These are phyloP conservation scores for Peromyscus nudipes DNA, from an alignment of 2,797 vertebrate species.

Conservation along the genomic window DNA sequence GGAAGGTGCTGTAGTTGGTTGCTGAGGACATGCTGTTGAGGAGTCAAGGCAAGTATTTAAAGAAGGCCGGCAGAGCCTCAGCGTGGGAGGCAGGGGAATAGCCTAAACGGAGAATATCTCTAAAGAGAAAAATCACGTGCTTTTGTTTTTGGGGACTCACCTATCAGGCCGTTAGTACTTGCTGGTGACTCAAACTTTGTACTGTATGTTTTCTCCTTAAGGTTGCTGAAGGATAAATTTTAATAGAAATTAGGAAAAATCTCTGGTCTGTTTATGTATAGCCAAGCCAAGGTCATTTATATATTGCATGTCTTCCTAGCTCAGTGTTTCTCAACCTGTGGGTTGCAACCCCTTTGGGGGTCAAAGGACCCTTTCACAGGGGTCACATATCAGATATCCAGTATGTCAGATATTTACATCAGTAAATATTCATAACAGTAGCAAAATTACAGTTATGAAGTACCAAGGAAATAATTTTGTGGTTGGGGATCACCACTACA, in stretches of 20 bases:
- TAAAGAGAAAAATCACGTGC: neutral
- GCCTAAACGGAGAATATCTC: too few species aligned
- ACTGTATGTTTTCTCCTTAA: neutral
- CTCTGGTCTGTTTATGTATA: neutral
- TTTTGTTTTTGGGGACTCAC: neutral
- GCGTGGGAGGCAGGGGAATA: neutral
- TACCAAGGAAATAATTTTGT: neutral
- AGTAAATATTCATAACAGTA: neutral
- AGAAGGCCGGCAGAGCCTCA: accelerated
- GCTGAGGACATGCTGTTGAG: neutral
- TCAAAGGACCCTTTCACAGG: neutral
- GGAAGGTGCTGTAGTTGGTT: neutral
- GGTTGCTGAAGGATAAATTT: neutral
- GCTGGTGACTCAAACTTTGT: neutral
- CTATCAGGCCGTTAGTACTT: neutral
- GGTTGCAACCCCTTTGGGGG: neutral
- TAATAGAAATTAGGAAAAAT: neutral
- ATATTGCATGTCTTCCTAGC: neutral
- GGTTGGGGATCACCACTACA: neutral
- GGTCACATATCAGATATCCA: neutral
- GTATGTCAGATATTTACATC: neutral
- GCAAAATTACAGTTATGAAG: neutral
- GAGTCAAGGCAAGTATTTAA: neutral
- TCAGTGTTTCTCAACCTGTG: neutral
- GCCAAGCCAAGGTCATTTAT: neutral